Evolutionary conservation across 1,140 invertebrate species (phyloP), one percentile per base, ranked within the genome.

Genomic region (Dendroctonus ponderosae): DNA sequence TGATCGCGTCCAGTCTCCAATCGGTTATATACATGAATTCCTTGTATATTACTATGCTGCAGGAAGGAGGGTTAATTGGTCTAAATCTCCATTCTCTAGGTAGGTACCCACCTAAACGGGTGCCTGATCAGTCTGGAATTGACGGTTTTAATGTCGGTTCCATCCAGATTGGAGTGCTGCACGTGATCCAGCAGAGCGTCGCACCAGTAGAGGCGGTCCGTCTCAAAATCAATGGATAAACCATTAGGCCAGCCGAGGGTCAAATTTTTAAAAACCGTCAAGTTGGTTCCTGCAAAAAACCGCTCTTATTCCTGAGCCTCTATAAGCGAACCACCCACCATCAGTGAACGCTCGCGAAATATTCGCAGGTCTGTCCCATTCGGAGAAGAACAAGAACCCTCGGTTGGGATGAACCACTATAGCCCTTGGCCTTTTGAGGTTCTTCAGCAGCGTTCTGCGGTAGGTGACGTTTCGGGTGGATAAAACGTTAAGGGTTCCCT

Each of bases 11-110:
- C 6, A 97, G 78, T 43, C 96, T 81, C 96, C 97, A 98, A 77
- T 99, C 97, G 0, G 97, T 97, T 11, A 98, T 96, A 76, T 97
- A 99, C 83, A 99, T 90, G 82, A 89, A 94, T n/a, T 97, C 89
- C 73, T 89, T 86, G 78, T 95, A 88, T 66, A 98, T 93, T 0
- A 97, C 93, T 46, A 99, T 91, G 40, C 70, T 67, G 43, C 2
- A 38, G 60, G 3, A 56, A 56, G 4, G 2, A 39, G 15, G 15
- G 44, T 46, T 11, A 46, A 46, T 2, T 1, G 2, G 44, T 52
- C 4, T 15, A 52, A 52, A 9, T 52, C 5, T 4, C 2, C 11
- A 12, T 3, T 52, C 2, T 52, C 15, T 26, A 52, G 8, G 15
- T 52, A 3, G 5, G 12, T 62, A 0, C 95, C 42, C 44, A 66